These are phyloP conservation scores for Chrysodeixis includens DNA, from an alignment of 2,888 invertebrate species.

Conservation along the genomic window DNA sequence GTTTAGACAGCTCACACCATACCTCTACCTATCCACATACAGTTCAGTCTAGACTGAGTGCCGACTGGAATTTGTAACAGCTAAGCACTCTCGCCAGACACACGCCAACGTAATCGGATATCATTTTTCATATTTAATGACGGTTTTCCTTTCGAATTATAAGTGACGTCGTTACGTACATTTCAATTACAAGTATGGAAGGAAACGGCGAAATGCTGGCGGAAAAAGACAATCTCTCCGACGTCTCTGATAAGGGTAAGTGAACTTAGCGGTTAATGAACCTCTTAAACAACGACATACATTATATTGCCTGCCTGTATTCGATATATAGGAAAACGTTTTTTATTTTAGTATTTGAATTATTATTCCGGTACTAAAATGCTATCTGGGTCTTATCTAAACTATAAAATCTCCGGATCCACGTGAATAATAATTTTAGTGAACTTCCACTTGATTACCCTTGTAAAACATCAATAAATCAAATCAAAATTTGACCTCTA, in stretches of 20 bases:
- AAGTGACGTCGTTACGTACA: slow-evolving; percentile 22
- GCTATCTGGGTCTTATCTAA: slow-evolving; percentile 14
- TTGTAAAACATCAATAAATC: slow-evolving; percentile 52
- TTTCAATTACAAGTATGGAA: slow-evolving; percentile 18
- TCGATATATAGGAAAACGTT: background rate
- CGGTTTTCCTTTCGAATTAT: slow-evolving; percentile 20
- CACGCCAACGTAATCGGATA: slow-evolving; percentile 46
- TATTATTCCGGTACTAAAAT: slow-evolving; percentile 12
- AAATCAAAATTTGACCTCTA: slow-evolving; percentile 60
- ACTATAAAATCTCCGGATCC: slow-evolving; percentile 39
- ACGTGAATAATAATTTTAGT: slow-evolving; percentile 37
- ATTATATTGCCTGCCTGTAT: too few relatives aligned
- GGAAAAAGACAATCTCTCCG: slow-evolving; percentile 37
- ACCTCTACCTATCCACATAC: slow-evolving; percentile 31
- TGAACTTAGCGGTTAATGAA: background rate
- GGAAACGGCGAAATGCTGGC: slow-evolving; percentile 22
- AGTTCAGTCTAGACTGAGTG: slow-evolving; percentile 55
- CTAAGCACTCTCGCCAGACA: slow-evolving; percentile 40
- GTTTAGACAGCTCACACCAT: slow-evolving; percentile 25
- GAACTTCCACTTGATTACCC: slow-evolving; percentile 52
- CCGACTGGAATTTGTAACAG: slow-evolving; percentile 50
- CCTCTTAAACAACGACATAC: background rate
- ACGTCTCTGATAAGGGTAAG: slow-evolving; percentile 56
- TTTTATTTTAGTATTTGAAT: background rate
- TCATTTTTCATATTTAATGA: slow-evolving; percentile 31